Percentiles rank a stretch among this genome's conserved stretches.
Evolutionary conservation across 2,113 vertebrate species (phyloP).

Genomic region (Oreocharis arfaki): DNA sequence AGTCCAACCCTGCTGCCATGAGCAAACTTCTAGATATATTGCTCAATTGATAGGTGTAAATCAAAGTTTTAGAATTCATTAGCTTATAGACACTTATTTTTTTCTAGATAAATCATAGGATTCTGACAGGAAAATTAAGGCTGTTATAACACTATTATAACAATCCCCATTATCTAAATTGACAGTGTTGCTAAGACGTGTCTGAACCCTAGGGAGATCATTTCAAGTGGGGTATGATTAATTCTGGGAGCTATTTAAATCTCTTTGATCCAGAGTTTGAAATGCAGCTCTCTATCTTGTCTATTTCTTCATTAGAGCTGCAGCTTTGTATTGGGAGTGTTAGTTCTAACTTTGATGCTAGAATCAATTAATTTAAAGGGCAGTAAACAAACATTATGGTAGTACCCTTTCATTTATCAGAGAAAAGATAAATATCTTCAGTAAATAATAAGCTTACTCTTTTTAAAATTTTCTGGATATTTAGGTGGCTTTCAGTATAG

Average conservation of each 20-base stretch:
- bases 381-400: not conserved
- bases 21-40: not conserved
- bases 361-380: not conserved
- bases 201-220: not conserved
- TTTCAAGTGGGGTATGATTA: not conserved
- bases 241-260: not conserved
- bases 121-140: conserved; percentile 11
- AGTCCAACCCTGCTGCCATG: not conserved
- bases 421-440: not conserved
- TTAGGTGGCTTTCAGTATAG: not conserved
- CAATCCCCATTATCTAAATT: not conserved
- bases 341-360: not conserved
- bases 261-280: not conserved
- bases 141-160: not conserved
- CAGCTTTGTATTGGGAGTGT: not conserved
- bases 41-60: not conserved
- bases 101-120: not conserved
- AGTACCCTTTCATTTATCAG: not conserved
- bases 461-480: not conserved
- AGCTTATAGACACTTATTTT: not conserved
- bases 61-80: not conserved
- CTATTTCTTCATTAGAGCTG: not conserved
- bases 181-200: not conserved
- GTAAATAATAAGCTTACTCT: not conserved
- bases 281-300: not conserved